A percentile compares a stretch with the other conserved stretches of the same genome.
phyloP scores from a whole-genome alignment of 2,113 vertebrate genomes.

The Acrocephalus kingi region DNA sequence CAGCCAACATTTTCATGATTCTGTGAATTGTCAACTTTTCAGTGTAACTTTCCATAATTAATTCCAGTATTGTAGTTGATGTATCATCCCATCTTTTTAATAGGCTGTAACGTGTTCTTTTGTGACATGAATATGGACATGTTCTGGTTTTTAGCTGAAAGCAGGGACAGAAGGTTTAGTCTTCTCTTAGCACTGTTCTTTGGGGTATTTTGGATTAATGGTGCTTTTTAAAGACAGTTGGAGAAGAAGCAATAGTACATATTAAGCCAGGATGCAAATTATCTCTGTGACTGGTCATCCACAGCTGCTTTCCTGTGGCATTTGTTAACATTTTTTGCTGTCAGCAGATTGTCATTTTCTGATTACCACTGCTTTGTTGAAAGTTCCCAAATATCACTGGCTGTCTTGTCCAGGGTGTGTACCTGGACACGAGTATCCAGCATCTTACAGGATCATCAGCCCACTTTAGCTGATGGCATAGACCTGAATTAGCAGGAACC shows the following conservation, averaged over 20 bases:
- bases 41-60: not conserved
- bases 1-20: not conserved
- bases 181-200: not conserved
- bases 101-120: rapidly evolving
- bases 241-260: not conserved
- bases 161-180: not conserved
- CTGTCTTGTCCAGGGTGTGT: not conserved
- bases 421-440: not conserved
- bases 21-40: not conserved
- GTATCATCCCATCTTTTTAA: not conserved
- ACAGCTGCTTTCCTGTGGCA: not conserved
- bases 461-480: not conserved
- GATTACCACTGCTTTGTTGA: not conserved
- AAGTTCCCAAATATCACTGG: not conserved
- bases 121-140: not conserved
- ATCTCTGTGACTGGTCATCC: not conserved
- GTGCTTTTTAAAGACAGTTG: not conserved
- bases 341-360: not conserved
- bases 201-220: not conserved
- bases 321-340: not conserved
- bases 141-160: not conserved
- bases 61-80: not conserved
- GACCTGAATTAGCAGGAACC: not conserved
- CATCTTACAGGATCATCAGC: not conserved
- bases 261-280: not conserved